A percentile compares a stretch with the other conserved stretches of the same genome.
Conservation (phyloP, 2,113 vertebrate genomes). For the Poicephalus meyeri region DNA sequence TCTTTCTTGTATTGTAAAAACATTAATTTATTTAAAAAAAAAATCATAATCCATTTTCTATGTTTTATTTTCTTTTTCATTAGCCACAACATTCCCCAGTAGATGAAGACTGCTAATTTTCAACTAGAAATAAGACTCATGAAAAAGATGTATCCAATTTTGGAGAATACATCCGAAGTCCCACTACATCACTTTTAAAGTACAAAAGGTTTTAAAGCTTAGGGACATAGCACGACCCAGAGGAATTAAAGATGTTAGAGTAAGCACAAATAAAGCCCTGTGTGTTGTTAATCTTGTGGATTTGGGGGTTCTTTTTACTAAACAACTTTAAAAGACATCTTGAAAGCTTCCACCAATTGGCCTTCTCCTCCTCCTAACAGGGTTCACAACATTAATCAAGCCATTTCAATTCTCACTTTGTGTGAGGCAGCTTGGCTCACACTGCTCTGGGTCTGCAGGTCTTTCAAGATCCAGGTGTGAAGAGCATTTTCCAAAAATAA, state of each 20-base stretch:
- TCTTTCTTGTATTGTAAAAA: neutral
- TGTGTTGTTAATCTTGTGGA: neutral
- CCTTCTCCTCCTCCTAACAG: neutral
- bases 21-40: neutral
- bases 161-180: neutral
- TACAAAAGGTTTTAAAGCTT: neutral
- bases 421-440: neutral
- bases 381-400: neutral
- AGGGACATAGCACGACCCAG: neutral
- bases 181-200: neutral
- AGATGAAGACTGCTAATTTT: neutral
- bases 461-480: neutral
- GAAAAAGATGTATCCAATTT: neutral
- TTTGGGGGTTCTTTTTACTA: neutral
- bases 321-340: neutral
- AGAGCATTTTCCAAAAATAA: constrained; percentile 1
- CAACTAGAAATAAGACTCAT: neutral
- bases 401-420: neutral
- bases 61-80: neutral
- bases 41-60: neutral
- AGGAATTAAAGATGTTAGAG: neutral
- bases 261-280: neutral
- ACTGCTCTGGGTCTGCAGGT: neutral
- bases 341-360: neutral
- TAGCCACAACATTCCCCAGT: neutral